Conservation (phyloP, 2,113 vertebrate species). For the Mungos mungo region DNA sequence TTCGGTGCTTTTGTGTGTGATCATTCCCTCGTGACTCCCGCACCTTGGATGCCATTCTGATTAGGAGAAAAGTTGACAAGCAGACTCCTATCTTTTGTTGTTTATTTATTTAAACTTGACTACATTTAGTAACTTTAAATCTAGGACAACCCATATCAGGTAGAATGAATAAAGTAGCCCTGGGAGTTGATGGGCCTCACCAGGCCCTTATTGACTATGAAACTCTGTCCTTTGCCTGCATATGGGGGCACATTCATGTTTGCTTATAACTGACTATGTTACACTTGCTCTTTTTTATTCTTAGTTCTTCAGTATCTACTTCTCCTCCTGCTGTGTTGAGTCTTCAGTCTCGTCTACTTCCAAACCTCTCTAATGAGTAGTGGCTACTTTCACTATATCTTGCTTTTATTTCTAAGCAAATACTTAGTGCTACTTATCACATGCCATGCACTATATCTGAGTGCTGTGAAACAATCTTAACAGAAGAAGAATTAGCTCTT, state of each 20-base stretch:
- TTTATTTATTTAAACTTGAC: background rate
- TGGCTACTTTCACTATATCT: background rate
- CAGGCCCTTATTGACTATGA: fast-evolving
- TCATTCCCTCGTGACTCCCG: background rate
- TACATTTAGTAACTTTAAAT: background rate
- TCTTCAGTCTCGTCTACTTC: background rate
- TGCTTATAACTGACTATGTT: background rate
- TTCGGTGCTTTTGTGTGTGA: background rate
- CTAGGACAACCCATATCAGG: background rate
- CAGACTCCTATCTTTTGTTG: background rate
- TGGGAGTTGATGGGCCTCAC: background rate
- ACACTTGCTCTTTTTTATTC: background rate
- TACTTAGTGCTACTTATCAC: background rate
- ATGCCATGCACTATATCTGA: background rate
- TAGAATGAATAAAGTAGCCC: background rate
- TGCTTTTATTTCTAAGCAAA: background rate
- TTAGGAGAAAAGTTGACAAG: background rate
- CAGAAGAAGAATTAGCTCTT: background rate
- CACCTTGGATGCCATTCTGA: background rate
- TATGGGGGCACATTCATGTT: fast-evolving
- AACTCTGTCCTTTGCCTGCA: background rate
- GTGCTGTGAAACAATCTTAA: background rate
- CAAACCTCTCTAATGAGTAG: background rate
- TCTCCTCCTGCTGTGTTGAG: background rate
- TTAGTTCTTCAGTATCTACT: background rate